Evolutionary conservation across 2,113 vertebrate species (phyloP).

Genomic region (Thalassoma bifasciatum): DNA sequence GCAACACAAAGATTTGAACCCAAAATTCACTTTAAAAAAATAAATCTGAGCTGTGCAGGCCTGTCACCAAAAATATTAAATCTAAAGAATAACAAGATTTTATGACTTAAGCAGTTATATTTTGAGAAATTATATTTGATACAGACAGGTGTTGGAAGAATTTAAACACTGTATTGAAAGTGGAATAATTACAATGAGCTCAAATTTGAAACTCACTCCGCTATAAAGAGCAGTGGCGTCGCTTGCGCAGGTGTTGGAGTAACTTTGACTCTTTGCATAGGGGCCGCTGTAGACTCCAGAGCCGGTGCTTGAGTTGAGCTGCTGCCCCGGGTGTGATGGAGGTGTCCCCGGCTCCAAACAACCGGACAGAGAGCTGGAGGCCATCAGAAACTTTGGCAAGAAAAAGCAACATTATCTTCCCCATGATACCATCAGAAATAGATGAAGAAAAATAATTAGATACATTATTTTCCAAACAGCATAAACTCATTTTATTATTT

Average conservation of each 20-base stretch:
- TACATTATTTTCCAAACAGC: background rate
- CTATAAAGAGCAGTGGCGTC: conserved; percentile 91
- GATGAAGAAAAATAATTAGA: too few relatives aligned
- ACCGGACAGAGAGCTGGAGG: conserved; percentile 88
- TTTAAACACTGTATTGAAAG: background rate
- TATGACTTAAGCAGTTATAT: too few relatives aligned
- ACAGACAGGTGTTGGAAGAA: background rate
- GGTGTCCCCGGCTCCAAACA: conserved; percentile 89
- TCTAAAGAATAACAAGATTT: too few relatives aligned
- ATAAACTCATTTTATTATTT: too few relatives aligned
- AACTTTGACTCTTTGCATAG: conserved; percentile 89
- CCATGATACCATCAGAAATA: too few relatives aligned
- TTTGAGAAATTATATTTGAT: too few relatives aligned
- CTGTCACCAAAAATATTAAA: too few relatives aligned
- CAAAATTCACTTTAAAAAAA: too few relatives aligned
- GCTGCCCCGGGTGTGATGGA: conserved; percentile 88
- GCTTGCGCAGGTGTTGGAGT: conserved; percentile 89
- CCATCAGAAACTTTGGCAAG: conserved; percentile 90
- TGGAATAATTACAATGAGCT: background rate
- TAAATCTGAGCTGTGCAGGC: too few relatives aligned
- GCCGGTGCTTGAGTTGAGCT: conserved; percentile 87
- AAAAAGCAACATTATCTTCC: background rate
- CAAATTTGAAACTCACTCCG: conserved; percentile 82
- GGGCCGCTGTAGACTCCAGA: conserved; percentile 90
- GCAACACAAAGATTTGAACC: too few relatives aligned